Conservation (phyloP, 2,888 invertebrate species). For the Perithous albicinctus region DNA sequence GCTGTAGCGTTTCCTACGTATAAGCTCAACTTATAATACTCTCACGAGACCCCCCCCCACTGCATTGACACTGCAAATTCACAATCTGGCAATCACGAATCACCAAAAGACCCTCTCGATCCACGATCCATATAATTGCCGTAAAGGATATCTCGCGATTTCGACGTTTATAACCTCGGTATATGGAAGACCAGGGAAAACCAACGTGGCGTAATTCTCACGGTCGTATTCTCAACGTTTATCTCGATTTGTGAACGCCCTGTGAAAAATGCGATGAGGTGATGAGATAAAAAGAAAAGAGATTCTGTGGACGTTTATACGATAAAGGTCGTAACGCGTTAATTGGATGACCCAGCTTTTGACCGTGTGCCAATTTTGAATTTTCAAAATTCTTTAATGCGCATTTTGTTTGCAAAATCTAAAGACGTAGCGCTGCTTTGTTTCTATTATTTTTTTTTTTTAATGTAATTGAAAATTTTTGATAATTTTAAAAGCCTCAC, state of each 20-base stretch:
- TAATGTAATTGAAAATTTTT: no score
- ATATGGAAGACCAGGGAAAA: constrained; percentile 32
- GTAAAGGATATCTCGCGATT: constrained; percentile 5
- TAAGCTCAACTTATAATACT: no score
- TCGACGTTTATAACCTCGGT: constrained; percentile 4
- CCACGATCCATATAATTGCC: not conserved
- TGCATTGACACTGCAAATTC: constrained; percentile 30
- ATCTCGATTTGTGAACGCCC: constrained; percentile 36
- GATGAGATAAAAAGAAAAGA: constrained; percentile 34
- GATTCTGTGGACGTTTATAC: not conserved
- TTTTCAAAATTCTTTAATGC: no score
- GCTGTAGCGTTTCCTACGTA: no score
- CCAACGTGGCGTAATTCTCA: constrained; percentile 34
- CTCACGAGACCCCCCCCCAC: not conserved
- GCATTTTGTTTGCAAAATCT: no score
- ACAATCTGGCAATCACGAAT: not conserved
- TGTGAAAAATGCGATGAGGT: constrained; percentile 28
- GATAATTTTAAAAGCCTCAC: no score
- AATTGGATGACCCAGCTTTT: not conserved
- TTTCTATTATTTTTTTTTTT: no score
- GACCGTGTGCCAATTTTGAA: not conserved
- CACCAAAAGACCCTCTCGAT: not conserved
- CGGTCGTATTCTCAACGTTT: constrained; percentile 27
- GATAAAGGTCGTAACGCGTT: constrained; percentile 7
- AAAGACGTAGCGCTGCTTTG: no score